Evolutionary conservation across 2,888 invertebrate species (phyloP), one percentile per base, ranked within the genome.

Genomic region (Drosophila robusta): DNA sequence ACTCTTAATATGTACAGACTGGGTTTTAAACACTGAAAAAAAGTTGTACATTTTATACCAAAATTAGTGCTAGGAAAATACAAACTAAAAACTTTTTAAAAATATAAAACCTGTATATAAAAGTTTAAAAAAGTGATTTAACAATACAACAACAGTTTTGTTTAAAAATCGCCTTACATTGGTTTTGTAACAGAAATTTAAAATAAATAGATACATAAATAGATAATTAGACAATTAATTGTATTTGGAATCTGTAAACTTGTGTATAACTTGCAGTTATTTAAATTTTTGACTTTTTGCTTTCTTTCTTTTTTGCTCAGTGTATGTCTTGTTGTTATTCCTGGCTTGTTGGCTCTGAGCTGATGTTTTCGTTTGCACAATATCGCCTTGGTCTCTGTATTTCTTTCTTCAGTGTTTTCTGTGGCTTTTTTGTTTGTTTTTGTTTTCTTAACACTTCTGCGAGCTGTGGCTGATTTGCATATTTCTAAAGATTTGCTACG

Each of bases 331-430:
- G 49, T 38, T 52, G 49, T 52, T 60, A 14, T 60, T 50, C 54
- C 36, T 49, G 46, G 46, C 39, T 62, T 62, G 41, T 34, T 62
- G 46, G 55, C 41, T 68, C 16, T 45, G 36, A 26, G 24, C 44
- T 46, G 50, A 39, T 57, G 54, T 72, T 61, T 74, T 61, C 54
- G 49, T 75, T 62, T 75, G 56, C 61, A 49, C 61, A 75, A 56
- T 55, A 44, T 62, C 34, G 62, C 50, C 70, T 56, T 51, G 55
- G 44, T 77, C 29, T 74, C 41, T 42, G 44, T 60, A 49, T 49
- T 64, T 54, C 41, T 56, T 54, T 49, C 54, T 54, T 56, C 32
- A 45, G 38, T 41, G 50, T 60, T 51, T 71, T 42, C n/a, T 55
- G 38, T 34, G 54, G 34, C 44, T 32, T 49, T 38, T 42, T 52